Base-by-base conservation (phyloP, 2,888 invertebrate genomes). In the Sicus ferrugineus region DNA sequence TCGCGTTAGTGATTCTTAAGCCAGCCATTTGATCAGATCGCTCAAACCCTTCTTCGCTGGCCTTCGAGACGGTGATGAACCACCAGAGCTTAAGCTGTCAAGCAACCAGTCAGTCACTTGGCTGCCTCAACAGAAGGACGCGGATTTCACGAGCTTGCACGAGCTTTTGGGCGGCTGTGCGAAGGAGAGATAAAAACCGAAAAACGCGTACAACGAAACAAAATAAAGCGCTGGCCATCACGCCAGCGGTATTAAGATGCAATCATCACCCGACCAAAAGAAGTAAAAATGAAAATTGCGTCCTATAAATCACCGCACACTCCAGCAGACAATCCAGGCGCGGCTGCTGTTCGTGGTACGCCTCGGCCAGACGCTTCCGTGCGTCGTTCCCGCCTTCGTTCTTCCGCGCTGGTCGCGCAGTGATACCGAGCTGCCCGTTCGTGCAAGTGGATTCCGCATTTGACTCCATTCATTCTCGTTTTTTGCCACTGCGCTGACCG, bases 241-340 rank as follows among this genome's bases (percentile, higher is more conserved):
- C 46, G 58, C 48, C 48, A 61, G 61, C 54, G 21, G 54, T 19
- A 42, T 59, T 67, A 67, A 58, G 67, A 67, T 67, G 59, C 67
- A 67, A 67, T 67, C 67, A 67, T 67, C 67, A 59, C 58, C 50
- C 48, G 58, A 23, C 54, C 38, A 21, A 66, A 67, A 59, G 46
- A 67, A 67, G n/a, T n/a, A n/a, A n/a, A n/a, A n/a, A n/a, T n/a
- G n/a, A n/a, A n/a, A n/a, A n/a, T n/a, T 59, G 58, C 67, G 46
- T 42, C 48, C 46, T 30, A 67, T 67, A 67, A 67, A 67, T 67
- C 67, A 67, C 59, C 31, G 30, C n/a, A 11, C 31, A 46, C 6
- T 48, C 46, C 23, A 31, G 30, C 21, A 52, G 21, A 19, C 56
- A 19, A 30, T 31, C 38, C 31, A 34, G 34, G 7, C 9, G 14